Evolutionary conservation across 2,888 invertebrate genomes (phyloP), one percentile per base, ranked within the genome.

Genomic region (Eustalomyia histrio): DNA sequence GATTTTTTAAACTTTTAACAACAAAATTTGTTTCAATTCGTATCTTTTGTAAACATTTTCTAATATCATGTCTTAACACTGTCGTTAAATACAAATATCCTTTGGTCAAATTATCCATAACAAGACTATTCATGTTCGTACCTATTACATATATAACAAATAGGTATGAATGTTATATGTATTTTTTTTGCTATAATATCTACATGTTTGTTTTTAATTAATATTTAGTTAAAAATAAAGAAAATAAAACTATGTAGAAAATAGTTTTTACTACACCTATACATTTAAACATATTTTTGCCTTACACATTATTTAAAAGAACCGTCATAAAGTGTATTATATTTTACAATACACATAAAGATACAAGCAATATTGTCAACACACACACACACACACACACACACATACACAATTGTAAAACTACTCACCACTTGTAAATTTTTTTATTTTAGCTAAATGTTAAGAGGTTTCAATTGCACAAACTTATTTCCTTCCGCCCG

Each of bases 381-480:
- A 14, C 12, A 12, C 7, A 29, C 29, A 29, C 29, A 29, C 29
- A 39, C 14, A 29, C 29, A 29, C 29, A 29, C 29, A 39, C 14
- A 14, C 10, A 12, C 12, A 39, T 12, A 39, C 39, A 39, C 14
- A 39, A 14, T 39, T 39, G 10, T 39, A 39, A 29, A 29, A 29
- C 29, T 29, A 69, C 69, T 69, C 71, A 78, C 81, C 71, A 43
- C 50, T 78, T 69, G 17, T 55, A 33, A 17, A 17, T 43, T 57
- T 35, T 61, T 69, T 73, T 68, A 72, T 61, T 69, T 73, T 68
- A 72, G 58, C 63, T 60, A 50, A 72, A 57, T 52, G 35, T 55
- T 52, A 55, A 16, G n/a, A 78, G 65, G 78, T 71, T 71, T 81
- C 73, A 74, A 81, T 76, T 81, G 69, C 76, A 73, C 33, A 68